Evolutionary conservation across 2,113 vertebrate genomes (phyloP).

Genomic region (Pelecanoides urinatrix): DNA sequence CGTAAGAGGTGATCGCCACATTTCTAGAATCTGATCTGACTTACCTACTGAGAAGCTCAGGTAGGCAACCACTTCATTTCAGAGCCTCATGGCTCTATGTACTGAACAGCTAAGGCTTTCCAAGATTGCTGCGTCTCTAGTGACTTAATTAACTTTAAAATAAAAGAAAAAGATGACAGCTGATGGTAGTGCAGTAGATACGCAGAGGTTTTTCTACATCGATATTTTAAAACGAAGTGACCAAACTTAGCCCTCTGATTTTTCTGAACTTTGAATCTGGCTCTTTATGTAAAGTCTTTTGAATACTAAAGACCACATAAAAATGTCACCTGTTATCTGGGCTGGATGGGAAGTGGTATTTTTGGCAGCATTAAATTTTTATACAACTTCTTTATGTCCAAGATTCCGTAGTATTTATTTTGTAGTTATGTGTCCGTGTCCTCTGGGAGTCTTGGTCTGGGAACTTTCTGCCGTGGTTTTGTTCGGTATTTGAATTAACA

Average conservation of each 20-base stretch:
- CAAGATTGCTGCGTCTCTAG: neutral
- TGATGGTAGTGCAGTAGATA: neutral
- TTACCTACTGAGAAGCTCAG: neutral
- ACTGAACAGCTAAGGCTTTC: neutral
- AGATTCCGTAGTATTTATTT: conserved; percentile 10
- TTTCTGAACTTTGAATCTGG: neutral
- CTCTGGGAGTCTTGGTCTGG: conserved; percentile 44
- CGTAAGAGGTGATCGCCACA: fast-evolving
- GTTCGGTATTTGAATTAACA: conserved; percentile 60
- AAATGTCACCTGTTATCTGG: neutral
- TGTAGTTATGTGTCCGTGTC: neutral
- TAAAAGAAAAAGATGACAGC: neutral
- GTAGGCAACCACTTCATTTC: neutral
- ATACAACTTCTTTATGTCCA: neutral
- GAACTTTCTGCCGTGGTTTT: conserved; percentile 57
- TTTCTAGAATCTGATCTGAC: neutral
- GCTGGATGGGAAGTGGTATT: neutral
- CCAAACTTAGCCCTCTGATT: neutral
- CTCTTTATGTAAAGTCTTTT: neutral
- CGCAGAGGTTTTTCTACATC: neutral
- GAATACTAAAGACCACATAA: neutral
- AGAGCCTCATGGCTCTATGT: neutral
- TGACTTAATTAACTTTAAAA: neutral
- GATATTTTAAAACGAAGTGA: neutral
- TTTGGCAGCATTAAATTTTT: neutral